Evolutionary conservation across 2,797 vertebrate species (phyloP).

Genomic region (Neomorphus geoffroyi): DNA sequence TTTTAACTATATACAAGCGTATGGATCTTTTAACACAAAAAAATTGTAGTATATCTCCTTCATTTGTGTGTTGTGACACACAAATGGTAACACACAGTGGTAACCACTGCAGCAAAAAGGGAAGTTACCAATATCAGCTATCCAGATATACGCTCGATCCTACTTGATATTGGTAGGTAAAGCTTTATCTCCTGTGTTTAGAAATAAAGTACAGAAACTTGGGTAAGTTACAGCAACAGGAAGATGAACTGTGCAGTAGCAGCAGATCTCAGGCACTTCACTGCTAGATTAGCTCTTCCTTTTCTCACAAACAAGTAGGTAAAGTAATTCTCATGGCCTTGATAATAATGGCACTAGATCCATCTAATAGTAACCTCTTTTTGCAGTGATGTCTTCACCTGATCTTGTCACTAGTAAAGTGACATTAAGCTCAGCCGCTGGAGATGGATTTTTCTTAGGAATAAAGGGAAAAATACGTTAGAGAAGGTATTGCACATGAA

Average conservation of each 20-base stretch:
- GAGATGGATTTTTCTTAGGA: neutral
- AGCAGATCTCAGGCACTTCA: neutral
- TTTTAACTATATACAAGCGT: neutral
- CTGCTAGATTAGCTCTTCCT: neutral
- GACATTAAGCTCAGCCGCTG: neutral
- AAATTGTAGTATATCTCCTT: neutral
- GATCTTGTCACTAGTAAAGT: neutral
- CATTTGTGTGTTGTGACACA: rapidly evolving
- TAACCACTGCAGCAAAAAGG: neutral
- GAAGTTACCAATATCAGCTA: neutral
- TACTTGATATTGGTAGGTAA: neutral
- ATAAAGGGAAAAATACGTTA: neutral
- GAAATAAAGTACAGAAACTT: neutral
- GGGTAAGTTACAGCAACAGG: neutral
- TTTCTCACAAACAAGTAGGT: neutral
- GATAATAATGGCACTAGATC: neutral
- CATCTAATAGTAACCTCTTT: neutral
- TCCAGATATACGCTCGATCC: rapidly evolving
- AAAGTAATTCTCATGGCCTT: neutral
- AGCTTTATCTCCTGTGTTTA: neutral
- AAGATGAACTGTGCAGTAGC: neutral
- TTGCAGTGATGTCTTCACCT: neutral
- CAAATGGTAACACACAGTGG: neutral
- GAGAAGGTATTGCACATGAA: neutral
- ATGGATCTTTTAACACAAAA: neutral